These are phyloP conservation scores for Garrulus glandarius DNA, from an alignment of 2,797 vertebrate genomes.

Conservation along the genomic window DNA sequence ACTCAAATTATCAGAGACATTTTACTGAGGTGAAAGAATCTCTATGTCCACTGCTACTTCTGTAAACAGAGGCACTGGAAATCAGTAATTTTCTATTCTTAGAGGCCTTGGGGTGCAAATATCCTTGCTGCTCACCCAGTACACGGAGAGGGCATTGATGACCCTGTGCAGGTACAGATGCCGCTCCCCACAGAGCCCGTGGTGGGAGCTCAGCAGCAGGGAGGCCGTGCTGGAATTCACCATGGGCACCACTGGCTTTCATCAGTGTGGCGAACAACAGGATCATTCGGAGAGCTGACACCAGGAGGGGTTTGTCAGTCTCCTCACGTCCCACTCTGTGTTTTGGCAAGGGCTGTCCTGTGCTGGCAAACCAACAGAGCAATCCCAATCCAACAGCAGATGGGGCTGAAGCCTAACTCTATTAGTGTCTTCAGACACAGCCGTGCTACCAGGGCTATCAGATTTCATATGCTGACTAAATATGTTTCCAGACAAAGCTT, in stretches of 20 bases:
- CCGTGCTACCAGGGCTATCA: not conserved
- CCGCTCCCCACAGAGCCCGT: not conserved
- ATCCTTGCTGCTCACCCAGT: not conserved
- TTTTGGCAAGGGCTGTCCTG: not conserved
- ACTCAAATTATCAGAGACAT: not conserved
- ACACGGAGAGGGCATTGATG: not conserved
- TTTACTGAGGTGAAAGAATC: not conserved
- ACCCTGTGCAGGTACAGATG: not conserved
- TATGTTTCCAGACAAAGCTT: conserved; percentile 65
- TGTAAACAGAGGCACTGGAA: not conserved
- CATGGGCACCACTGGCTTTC: not conserved
- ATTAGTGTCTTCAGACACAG: not conserved
- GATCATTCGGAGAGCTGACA: not conserved
- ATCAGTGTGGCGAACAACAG: not conserved
- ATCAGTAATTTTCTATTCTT: not conserved
- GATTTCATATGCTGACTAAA: conserved; percentile 45
- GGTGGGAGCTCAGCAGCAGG: not conserved
- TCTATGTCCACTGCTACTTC: not conserved
- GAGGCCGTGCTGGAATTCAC: not conserved
- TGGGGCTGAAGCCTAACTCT: conserved; percentile 74
- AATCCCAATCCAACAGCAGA: conserved; percentile 67
- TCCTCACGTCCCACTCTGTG: not conserved
- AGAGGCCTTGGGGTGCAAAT: not conserved
- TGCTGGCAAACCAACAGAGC: conserved; percentile 1
- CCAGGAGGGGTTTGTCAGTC: not conserved